phyloP scores from a whole-genome alignment of 2,113 vertebrate genomes.

The Sialia sialis region DNA sequence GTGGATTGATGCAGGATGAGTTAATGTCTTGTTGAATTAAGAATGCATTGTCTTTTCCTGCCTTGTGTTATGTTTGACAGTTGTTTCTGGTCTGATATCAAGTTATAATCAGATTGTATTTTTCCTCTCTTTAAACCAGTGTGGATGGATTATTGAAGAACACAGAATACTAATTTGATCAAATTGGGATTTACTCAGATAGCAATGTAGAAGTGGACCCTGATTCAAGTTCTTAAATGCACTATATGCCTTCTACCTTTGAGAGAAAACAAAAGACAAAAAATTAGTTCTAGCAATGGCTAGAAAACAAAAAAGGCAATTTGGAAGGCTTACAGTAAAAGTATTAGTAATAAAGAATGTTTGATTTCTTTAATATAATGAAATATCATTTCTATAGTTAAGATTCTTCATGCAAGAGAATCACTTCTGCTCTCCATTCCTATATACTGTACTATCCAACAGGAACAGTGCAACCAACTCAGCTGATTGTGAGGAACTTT shows the following conservation, averaged over 20 bases:
- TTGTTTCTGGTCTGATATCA: background rate
- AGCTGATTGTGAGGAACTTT: background rate
- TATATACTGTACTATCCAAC: background rate
- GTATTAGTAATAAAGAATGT: background rate
- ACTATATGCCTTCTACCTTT: background rate
- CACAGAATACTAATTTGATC: background rate
- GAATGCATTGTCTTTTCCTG: background rate
- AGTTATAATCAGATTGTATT: background rate
- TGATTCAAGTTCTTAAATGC: background rate
- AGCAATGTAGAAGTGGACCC: background rate
- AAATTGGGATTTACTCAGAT: background rate
- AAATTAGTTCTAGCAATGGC: too few relatives aligned
- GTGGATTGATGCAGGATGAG: background rate
- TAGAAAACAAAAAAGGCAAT: too few relatives aligned
- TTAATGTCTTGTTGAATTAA: conserved; percentile 7
- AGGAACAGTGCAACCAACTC: background rate
- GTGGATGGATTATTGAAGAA: background rate
- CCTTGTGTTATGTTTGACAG: background rate
- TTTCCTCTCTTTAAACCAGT: background rate
- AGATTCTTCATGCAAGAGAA: background rate
- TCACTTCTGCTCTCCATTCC: background rate
- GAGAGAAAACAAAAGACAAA: background rate
- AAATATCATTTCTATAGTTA: background rate
- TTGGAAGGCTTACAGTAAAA: background rate
- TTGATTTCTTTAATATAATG: background rate